Base-by-base conservation (phyloP, 1,140 invertebrate genomes). In the Drosophila bifasciata region DNA sequence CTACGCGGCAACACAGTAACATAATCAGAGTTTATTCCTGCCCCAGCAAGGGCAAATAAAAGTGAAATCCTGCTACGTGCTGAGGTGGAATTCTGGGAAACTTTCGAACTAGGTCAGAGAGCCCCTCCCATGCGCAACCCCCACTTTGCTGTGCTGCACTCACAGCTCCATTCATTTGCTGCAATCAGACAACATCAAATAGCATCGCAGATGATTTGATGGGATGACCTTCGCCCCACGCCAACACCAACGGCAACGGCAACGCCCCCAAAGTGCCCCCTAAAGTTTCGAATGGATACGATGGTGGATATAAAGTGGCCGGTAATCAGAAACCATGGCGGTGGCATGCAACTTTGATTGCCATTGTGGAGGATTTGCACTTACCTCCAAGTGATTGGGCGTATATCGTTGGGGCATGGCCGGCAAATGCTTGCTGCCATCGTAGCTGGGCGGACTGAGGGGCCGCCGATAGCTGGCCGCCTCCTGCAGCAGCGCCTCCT, bases 371-470 rank as follows among this genome's bases (percentile, higher is more conserved):
- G 16, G 3, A 21, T 40, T 45, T 56, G 0, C 17, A 89, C 90
- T 80, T 73, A 91, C 90, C 89, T 92, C 92, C 56, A 90, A 57
- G 68, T 89, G 90, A 59, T 91, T 91, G 44, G 91, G 84, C 49
- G 90, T 91, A 48, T 92, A 92, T 45, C 90, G 88, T 11, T 84
- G 84, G 46, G 91, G 86, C 90, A 91, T 90, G 17, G 88, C 71
- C 1, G 91, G 79, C 43, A 89, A 58, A 62, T 91, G 77, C 69
- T 91, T 92, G 52, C 76, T 90, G 56, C 80, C 84, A 69, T 92
- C 91, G 52, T 92, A 92, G 45, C 79, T 90, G 50, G 91, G 90
- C 19, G 92, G 92, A 46, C 92, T 92, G 9, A 92, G 55, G 0
- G 92, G 92, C 41, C 92, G 66, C 25, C 91, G 66, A 41, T 92